Conservation (phyloP, 1,140 invertebrate genomes). For the Drosophila baimaii region DNA sequence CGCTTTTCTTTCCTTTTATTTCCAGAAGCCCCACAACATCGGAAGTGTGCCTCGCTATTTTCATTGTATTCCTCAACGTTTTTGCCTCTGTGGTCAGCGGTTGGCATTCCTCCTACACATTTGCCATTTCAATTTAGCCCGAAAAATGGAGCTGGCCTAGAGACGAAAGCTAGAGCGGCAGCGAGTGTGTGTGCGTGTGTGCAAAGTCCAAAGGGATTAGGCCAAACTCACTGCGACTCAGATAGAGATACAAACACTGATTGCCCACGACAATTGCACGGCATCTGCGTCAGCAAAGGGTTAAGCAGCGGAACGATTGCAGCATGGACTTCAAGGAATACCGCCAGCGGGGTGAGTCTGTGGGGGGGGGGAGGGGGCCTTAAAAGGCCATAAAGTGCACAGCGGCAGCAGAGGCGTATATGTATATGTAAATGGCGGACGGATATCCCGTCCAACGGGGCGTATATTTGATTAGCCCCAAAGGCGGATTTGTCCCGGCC, state of each 20-base stretch:
- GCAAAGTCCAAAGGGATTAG: conserved; percentile 40
- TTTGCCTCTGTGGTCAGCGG: conserved; percentile 55
- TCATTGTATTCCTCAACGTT: conserved; percentile 28
- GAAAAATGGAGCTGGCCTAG: conserved; percentile 53
- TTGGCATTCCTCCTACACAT: conserved; percentile 55
- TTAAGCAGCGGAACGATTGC: conserved; percentile 28
- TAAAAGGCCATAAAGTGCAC: conserved; percentile 57
- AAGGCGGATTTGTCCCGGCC: conserved; percentile 34
- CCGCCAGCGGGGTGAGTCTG: conserved; percentile 74
- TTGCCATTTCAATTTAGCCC: conserved; percentile 52
- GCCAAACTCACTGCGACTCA: conserved; percentile 34
- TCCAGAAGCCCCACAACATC: conserved; percentile 77
- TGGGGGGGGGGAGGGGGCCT: conserved; percentile 14
- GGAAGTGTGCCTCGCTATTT: conserved; percentile 42
- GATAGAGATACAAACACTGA: conserved; percentile 12
- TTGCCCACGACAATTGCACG: conserved; percentile 37
- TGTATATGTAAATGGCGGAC: conserved; percentile 26
- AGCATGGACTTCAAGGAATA: conserved; percentile 81
- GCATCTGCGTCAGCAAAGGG: conserved; percentile 38
- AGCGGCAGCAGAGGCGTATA: conserved; percentile 50
- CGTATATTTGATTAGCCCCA: conserved; percentile 46
- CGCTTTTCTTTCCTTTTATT: conserved; percentile 60
- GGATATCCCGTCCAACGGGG: conserved; percentile 40
- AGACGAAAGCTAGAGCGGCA: not conserved
- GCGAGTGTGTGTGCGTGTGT: too few species aligned